A percentile compares a stretch with the other conserved stretches of the same genome.
phyloP scores from a whole-genome alignment of 2,888 invertebrate genomes.

The Carabus problematicus region DNA sequence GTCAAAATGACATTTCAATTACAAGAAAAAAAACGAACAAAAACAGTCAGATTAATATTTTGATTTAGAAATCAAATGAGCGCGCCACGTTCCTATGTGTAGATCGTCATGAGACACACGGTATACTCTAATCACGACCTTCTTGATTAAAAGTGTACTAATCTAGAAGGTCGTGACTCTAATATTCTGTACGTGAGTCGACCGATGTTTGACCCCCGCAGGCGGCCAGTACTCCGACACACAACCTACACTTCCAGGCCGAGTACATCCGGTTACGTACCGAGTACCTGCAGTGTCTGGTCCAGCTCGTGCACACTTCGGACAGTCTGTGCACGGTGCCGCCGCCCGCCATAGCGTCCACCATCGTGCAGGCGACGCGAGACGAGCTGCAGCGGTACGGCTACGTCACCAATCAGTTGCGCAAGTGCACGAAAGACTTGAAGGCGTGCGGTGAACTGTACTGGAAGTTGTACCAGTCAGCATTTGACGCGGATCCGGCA shows the following conservation, averaged over 20 bases:
- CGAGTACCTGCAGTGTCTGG: slow-evolving; percentile 72
- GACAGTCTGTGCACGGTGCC: slow-evolving; percentile 85
- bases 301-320: slow-evolving; percentile 73
- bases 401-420: slow-evolving; percentile 78
- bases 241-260: slow-evolving; percentile 74
- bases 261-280: slow-evolving; percentile 80
- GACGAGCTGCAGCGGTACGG: slow-evolving; percentile 82
- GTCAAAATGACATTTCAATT: no score
- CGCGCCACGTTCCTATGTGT: no score
- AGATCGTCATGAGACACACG: no score
- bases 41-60: no score
- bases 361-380: slow-evolving; percentile 78
- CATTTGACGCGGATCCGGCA: slow-evolving; percentile 85
- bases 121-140: no score
- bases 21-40: no score
- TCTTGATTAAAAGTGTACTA: no score
- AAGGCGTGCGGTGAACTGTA: slow-evolving; percentile 76
- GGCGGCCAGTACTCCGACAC: slow-evolving; percentile 72
- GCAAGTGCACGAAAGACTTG: slow-evolving; percentile 77
- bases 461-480: slow-evolving; percentile 79
- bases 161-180: no score
- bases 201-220: no score
- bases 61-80: no score
- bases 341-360: slow-evolving; percentile 89
- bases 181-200: no score